Conservation (phyloP, 2,888 invertebrate genomes). For the Leptinotarsa peninsularis region DNA sequence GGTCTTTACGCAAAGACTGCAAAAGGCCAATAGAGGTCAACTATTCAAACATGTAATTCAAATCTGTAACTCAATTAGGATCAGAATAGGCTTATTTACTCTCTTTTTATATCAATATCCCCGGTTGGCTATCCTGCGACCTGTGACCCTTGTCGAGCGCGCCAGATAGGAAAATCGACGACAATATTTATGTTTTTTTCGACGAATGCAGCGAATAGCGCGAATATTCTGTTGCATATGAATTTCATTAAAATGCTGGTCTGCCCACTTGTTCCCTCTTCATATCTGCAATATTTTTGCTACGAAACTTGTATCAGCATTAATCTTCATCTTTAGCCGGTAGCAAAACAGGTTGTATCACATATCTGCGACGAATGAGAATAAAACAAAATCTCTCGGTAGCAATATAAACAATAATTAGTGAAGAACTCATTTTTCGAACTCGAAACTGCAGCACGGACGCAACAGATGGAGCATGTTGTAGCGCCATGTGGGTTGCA, state of each 20-base stretch:
- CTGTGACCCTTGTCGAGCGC: conserved; percentile 59
- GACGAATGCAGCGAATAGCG: conserved; percentile 28
- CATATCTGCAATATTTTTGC: conserved; percentile 32
- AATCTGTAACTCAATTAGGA: conserved; percentile 39
- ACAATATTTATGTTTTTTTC: conserved; percentile 48
- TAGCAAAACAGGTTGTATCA: conserved; percentile 64
- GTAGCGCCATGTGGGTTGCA: conserved; percentile 57
- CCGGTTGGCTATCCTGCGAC: conserved; percentile 55
- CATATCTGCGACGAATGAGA: conserved; percentile 58
- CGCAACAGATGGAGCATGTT: conserved; percentile 52
- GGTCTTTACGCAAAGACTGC: conserved; percentile 66
- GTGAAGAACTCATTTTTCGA: conserved; percentile 48
- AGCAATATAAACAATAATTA: conserved; percentile 61
- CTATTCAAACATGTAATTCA: conserved; percentile 59
- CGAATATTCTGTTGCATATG: not conserved
- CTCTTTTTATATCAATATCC: conserved; percentile 35
- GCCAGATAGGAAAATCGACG: conserved; percentile 53
- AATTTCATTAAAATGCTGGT: conserved; percentile 15
- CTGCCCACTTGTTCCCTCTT: conserved; percentile 11
- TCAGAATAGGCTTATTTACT: conserved; percentile 38
- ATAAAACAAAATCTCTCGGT: conserved; percentile 56
- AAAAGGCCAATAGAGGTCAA: conserved; percentile 67
- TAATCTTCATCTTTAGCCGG: conserved; percentile 51
- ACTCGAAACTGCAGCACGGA: conserved; percentile 37
- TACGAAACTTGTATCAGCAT: conserved; percentile 44